Percentiles rank a stretch among this genome's conserved stretches.
Conservation (phyloP, 2,113 vertebrate genomes). For the Myiozetetes cayanensis region DNA sequence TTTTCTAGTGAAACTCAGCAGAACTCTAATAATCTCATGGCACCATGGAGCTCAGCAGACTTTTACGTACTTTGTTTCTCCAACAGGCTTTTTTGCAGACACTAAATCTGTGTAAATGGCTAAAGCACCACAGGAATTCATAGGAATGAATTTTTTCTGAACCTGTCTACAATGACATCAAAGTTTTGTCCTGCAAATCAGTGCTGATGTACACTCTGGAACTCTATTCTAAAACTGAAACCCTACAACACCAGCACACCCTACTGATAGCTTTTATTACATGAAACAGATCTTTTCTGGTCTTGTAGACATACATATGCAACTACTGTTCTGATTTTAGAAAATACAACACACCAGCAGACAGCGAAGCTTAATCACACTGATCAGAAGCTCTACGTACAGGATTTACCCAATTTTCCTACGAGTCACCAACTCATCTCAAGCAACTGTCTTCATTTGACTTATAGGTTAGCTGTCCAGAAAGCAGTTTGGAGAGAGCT, state of each 20-base stretch:
- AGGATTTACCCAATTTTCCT: not conserved
- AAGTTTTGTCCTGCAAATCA: not conserved
- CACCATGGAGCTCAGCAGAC: not conserved
- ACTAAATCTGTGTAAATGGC: not conserved
- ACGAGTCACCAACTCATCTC: not conserved
- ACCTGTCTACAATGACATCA: not conserved
- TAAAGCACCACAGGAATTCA: not conserved
- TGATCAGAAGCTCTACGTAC: not conserved
- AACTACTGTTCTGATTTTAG: not conserved
- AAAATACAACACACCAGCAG: not conserved
- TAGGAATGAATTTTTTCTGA: not conserved
- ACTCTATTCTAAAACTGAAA: not conserved
- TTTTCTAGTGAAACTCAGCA: not conserved
- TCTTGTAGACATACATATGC: not conserved
- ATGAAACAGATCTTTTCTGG: not conserved
- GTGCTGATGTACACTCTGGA: not conserved
- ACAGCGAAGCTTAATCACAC: not conserved
- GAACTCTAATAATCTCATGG: not conserved
- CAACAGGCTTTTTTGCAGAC: not conserved
- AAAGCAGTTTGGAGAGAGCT: not conserved
- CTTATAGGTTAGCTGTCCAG: not conserved
- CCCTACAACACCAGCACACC: not conserved
- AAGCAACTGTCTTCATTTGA: not conserved
- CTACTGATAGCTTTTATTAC: not conserved
- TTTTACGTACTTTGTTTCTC: not conserved